phyloP scores from a whole-genome alignment of 2,888 invertebrate species.

The Drosophila neonasuta region DNA sequence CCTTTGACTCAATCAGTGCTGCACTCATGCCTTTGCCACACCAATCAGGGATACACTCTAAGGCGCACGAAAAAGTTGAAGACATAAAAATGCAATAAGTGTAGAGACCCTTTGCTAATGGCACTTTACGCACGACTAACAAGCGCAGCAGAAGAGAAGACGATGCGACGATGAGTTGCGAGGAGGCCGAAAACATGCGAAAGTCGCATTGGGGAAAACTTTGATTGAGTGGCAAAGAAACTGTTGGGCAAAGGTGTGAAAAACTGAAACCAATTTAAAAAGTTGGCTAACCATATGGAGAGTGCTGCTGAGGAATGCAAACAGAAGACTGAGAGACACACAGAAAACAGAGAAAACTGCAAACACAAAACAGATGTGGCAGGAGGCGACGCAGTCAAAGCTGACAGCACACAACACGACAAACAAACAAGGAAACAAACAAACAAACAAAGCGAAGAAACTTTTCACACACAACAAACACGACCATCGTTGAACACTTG shows the following conservation, averaged over 20 bases:
- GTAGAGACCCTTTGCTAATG: constrained; percentile 68
- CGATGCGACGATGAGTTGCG: not conserved
- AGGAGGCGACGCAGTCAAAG: constrained; percentile 40
- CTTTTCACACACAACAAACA: constrained; percentile 39
- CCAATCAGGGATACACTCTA: constrained; percentile 47
- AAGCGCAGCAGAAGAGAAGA: constrained; percentile 47
- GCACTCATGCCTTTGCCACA: constrained; percentile 35
- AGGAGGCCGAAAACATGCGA: constrained; percentile 32
- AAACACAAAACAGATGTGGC: constrained; percentile 11
- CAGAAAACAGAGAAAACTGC: not conserved
- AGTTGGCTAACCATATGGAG: constrained; percentile 72
- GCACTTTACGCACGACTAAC: constrained; percentile 74
- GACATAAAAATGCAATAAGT: constrained; percentile 74
- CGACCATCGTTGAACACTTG: constrained; percentile 39
- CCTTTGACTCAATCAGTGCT: constrained; percentile 35
- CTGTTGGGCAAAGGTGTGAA: constrained; percentile 68
- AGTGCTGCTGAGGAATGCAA: constrained; percentile 40
- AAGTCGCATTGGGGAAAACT: constrained; percentile 50
- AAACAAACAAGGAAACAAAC: constrained; percentile 18
- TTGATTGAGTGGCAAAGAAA: constrained; percentile 66
- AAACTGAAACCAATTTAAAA: constrained; percentile 74
- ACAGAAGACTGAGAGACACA: constrained; percentile 3
- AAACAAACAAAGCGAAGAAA: constrained; percentile 27
- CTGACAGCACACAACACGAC: constrained; percentile 45
- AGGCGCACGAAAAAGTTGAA: constrained; percentile 52